Conservation (phyloP, 2,888 invertebrate genomes). For the Ornithoptera alexandrae region DNA sequence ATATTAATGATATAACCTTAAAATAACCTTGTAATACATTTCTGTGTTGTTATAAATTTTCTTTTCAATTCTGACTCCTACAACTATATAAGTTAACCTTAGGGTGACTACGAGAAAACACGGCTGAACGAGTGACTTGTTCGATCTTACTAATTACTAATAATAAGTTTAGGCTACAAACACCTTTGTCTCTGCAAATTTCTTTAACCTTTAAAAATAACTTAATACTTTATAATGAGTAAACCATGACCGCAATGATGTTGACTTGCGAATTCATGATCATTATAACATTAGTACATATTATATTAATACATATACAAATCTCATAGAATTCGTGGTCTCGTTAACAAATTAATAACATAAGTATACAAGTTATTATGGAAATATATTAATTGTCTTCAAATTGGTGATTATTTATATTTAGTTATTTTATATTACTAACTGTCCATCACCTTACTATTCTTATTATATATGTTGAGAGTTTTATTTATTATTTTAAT, state of each 20-base stretch:
- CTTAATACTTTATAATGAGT: background rate
- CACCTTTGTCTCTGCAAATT: background rate
- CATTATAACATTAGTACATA: constrained; percentile 3
- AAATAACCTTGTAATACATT: constrained; percentile 5
- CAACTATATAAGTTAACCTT: background rate
- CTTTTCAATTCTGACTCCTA: background rate
- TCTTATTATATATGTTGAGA: too few species aligned
- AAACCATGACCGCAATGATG: background rate
- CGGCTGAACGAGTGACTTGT: background rate
- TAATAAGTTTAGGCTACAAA: background rate
- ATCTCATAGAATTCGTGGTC: background rate
- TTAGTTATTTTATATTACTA: too few species aligned
- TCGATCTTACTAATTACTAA: background rate
- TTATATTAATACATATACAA: background rate
- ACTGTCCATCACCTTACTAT: too few species aligned
- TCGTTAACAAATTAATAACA: background rate
- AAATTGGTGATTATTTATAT: too few species aligned
- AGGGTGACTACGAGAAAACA: background rate
- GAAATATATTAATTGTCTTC: too few species aligned
- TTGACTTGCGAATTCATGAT: background rate
- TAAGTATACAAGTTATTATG: background rate
- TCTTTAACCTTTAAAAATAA: too few species aligned
- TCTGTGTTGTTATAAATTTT: background rate
- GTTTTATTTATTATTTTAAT: background rate
- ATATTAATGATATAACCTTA: background rate